Conservation (phyloP, 1,140 invertebrate genomes). For the Ostrea edulis region DNA sequence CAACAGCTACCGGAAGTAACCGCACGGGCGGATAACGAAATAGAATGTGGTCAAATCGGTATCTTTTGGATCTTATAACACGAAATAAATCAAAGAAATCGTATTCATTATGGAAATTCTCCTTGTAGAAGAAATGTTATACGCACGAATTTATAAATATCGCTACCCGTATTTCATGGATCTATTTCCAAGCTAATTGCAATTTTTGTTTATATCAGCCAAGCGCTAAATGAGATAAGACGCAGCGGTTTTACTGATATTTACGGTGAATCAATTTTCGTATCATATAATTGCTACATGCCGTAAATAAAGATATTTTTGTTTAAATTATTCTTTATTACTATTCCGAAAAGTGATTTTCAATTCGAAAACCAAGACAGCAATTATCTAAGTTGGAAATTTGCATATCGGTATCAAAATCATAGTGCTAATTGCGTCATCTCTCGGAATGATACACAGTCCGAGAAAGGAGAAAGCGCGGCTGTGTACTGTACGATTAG, state of each 20-base stretch:
- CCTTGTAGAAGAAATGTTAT: constrained; percentile 21
- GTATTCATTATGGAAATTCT: constrained; percentile 39
- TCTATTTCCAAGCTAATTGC: constrained; percentile 35
- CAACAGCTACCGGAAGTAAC: constrained; percentile 7
- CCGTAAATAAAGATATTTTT: constrained; percentile 39
- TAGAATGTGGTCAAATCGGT: background rate
- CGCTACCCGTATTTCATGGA: background rate
- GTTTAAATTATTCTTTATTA: constrained; percentile 36
- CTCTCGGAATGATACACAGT: background rate
- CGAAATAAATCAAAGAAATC: constrained; percentile 38
- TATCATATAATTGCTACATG: constrained; percentile 39
- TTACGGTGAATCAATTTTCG: constrained; percentile 35
- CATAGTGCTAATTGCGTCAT: constrained; percentile 20
- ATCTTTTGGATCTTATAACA: constrained; percentile 28
- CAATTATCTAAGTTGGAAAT: constrained; percentile 33
- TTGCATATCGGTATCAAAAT: constrained; percentile 32
- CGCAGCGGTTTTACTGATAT: constrained; percentile 7
- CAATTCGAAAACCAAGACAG: constrained; percentile 14
- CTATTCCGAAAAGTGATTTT: constrained; percentile 33
- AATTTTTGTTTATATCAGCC: constrained; percentile 24
- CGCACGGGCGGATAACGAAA: background rate
- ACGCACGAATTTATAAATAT: constrained; percentile 19
- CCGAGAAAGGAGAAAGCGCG: constrained; percentile 19
- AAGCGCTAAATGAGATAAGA: constrained; percentile 38
- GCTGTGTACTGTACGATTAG: constrained; percentile 1